phyloP scores from a whole-genome alignment of 2,888 invertebrate species.

The Xylota segnis region DNA sequence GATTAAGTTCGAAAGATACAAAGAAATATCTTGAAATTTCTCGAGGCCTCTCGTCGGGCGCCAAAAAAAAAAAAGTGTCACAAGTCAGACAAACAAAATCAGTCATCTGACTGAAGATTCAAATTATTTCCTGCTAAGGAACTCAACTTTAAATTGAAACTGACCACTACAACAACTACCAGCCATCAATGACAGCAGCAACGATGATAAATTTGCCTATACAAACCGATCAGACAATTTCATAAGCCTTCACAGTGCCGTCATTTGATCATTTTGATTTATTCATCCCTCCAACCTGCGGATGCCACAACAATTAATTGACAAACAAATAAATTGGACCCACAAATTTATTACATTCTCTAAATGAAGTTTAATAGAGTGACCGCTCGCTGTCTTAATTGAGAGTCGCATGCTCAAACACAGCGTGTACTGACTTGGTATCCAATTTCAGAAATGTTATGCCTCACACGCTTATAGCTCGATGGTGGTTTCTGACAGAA shows the following conservation, averaged over 20 bases:
- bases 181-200: background rate
- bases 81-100: too few relatives aligned
- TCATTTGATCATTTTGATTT: conserved; percentile 54
- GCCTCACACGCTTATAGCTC: conserved; percentile 51
- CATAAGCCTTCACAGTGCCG: conserved; percentile 3
- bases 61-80: too few relatives aligned
- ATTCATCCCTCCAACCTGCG: conserved; percentile 37
- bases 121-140: too few relatives aligned
- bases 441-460: conserved; percentile 51
- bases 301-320: conserved; percentile 23
- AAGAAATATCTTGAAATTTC: too few relatives aligned
- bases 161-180: background rate
- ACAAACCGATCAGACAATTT: conserved; percentile 14
- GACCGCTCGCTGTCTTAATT: conserved; percentile 36
- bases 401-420: conserved; percentile 17
- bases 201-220: conserved; percentile 14
- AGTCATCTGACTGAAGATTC: too few relatives aligned
- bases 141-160: background rate
- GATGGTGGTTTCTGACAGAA: background rate
- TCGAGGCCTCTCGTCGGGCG: background rate
- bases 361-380: conserved; percentile 43
- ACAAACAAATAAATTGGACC: conserved; percentile 55
- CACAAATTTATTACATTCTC: conserved; percentile 39
- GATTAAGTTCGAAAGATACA: background rate
- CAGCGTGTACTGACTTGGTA: conserved; percentile 21